A percentile compares a stretch with the other conserved stretches of the same genome.
These are phyloP conservation scores for Thryonomys swinderianus DNA, from an alignment of 2,113 vertebrate genomes.

Conservation along the genomic window DNA sequence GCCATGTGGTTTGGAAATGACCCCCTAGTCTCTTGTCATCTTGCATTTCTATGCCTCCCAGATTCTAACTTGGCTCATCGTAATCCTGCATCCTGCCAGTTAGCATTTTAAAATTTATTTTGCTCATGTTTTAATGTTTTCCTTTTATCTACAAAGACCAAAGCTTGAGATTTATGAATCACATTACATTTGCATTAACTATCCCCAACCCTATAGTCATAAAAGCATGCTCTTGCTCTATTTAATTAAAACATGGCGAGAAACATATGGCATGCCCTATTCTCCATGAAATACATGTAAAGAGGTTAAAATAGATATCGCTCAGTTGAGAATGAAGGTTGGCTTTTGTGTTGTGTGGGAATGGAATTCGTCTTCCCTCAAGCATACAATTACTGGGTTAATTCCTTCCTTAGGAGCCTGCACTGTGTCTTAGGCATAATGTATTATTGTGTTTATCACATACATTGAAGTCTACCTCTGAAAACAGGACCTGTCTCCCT, in stretches of 20 bases:
- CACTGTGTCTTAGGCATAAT: not conserved
- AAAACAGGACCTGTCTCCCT: not conserved
- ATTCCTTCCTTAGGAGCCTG: not conserved
- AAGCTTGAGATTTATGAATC: conserved; percentile 28
- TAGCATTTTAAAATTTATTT: conserved; percentile 17
- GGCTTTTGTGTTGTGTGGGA: not conserved
- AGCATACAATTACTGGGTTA: not conserved
- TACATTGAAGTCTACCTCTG: not conserved
- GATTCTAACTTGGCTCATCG: not conserved
- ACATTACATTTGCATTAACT: not conserved
- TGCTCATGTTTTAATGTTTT: not conserved
- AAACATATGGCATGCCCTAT: not conserved
- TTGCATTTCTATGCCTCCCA: not conserved
- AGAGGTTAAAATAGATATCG: not conserved
- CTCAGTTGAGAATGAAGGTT: not conserved
- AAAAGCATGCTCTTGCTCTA: not conserved
- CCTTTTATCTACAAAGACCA: not conserved
- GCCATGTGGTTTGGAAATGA: not conserved
- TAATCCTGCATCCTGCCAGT: not conserved
- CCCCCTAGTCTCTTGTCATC: not conserved
- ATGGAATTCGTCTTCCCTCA: not conserved
- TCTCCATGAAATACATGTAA: not conserved
- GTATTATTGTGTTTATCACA: not conserved
- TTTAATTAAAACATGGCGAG: conserved; percentile 2
- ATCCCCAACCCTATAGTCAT: not conserved